Evolutionary conservation across 1,140 invertebrate species (phyloP).

Genomic region (Aethina tumida): DNA sequence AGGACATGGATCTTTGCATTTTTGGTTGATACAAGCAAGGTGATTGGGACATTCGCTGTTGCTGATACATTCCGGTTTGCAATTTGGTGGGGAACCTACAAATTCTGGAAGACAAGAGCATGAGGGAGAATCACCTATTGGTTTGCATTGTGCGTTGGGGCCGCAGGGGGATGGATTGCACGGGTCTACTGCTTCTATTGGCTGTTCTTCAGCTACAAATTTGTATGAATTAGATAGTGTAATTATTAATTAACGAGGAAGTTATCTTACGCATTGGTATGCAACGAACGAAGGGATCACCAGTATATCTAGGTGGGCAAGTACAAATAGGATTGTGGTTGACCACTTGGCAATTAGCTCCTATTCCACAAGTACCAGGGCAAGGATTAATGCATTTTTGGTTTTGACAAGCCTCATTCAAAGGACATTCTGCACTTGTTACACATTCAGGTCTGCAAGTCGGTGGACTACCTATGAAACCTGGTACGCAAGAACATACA

Average conservation of each 20-base stretch:
- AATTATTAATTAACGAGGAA: no score
- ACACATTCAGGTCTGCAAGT: constrained; percentile 62
- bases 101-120: constrained; percentile 55
- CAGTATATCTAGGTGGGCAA: constrained; percentile 59
- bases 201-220: constrained; percentile 31
- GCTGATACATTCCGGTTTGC: constrained; percentile 54
- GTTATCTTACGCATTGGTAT: constrained; percentile 36
- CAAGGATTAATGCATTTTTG: constrained; percentile 68
- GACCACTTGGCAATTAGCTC: constrained; percentile 59
- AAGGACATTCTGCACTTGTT: constrained; percentile 60
- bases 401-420: constrained; percentile 60
- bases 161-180: constrained; percentile 63
- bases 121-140: constrained; percentile 46
- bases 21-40: constrained; percentile 55
- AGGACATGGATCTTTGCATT: constrained; percentile 57
- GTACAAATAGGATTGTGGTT: constrained; percentile 58
- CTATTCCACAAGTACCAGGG: constrained; percentile 55
- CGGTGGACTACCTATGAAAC: constrained; percentile 60
- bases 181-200: constrained; percentile 43
- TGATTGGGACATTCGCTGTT: constrained; percentile 52
- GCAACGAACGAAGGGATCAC: constrained; percentile 57
- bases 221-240: no score
- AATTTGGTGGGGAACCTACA: constrained; percentile 53
- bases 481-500: constrained; percentile 58
- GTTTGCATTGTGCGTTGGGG: constrained; percentile 54